Base-by-base conservation (phyloP, 2,113 vertebrate genomes). In the Sinocyclocheilus grahami region DNA sequence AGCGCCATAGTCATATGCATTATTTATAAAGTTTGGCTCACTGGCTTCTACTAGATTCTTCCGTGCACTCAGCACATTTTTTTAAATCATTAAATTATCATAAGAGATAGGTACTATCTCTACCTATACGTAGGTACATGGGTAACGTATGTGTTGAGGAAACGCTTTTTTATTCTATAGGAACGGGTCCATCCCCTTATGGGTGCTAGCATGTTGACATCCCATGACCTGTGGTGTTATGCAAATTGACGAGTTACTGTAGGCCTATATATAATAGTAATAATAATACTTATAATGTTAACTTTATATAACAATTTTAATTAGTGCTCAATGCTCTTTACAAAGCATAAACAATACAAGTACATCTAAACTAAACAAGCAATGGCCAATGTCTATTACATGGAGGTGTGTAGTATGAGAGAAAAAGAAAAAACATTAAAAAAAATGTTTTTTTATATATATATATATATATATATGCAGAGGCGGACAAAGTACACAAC, bases 11-110 rank as follows among this genome's bases (percentile, higher is more conserved):
- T 90, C 79, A 86, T 90, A 91, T 95, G 91, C 91, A 94, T 95
- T 94, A 94, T 95, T 94, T 92, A 95, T 95, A 91, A 94, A 95
- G 93, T 94, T 92, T 90, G 87, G 90, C 91, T 91, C 88, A 86
- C 14, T 22, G 27, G 63, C 55, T 82, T 37, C 11, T 48, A 71
- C 4, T 53, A 55, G 46, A 60, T 60, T 37, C 33, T 60, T 16
- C 10, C n/a, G 12, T 24, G 12, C n/a, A 48, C 42, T 48, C n/a
- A 16, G n/a, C 2, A 11, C 0, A 33, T 2, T 3, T 24, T 46
- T 5, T 16, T 2, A 39, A 24, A 13, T 24, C 42, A n/a, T 8
- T 24, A 76, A 51, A 72, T 12, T 4, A 69, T 33, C 0, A 69
- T 33, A 33, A 3, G n/a, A 65, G 24, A 65, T 13, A 63, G 1